A percentile compares a stretch with the other conserved stretches of the same genome.
Conservation (phyloP, 2,888 invertebrate species). For the Cephonodes hylas region DNA sequence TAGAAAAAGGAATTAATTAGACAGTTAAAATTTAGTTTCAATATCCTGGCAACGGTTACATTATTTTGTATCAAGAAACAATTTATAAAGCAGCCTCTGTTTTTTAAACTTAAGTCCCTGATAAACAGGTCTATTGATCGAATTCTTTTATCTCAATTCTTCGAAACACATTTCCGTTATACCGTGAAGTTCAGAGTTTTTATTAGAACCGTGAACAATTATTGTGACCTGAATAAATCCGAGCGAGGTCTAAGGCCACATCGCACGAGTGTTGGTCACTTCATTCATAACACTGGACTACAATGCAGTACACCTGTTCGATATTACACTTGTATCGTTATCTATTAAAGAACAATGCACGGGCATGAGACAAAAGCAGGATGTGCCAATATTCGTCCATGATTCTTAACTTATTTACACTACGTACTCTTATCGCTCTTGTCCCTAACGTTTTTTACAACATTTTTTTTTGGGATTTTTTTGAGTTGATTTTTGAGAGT, state of each 20-base stretch:
- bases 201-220: not conserved
- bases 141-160: not conserved
- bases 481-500: too few relatives aligned
- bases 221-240: not conserved
- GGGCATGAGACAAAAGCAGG: slow-evolving; percentile 53
- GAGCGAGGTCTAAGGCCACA: slow-evolving; percentile 1
- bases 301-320: slow-evolving; percentile 20
- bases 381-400: slow-evolving; percentile 18
- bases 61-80: too few relatives aligned
- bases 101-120: not conserved
- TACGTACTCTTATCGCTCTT: too few relatives aligned
- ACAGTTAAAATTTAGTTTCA: too few relatives aligned
- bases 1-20: too few relatives aligned
- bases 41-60: too few relatives aligned
- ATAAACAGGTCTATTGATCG: not conserved
- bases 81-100: too few relatives aligned
- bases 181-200: slow-evolving; percentile 6
- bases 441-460: too few relatives aligned
- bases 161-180: not conserved
- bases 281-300: slow-evolving; percentile 25
- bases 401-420: not conserved
- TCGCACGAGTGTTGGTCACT: slow-evolving; percentile 17
- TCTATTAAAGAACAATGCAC: slow-evolving; percentile 48
- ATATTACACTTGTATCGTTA: slow-evolving; percentile 19
- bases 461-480: too few relatives aligned